Conservation (phyloP, 1,140 invertebrate species). For the Belonocnema kinseyi region DNA sequence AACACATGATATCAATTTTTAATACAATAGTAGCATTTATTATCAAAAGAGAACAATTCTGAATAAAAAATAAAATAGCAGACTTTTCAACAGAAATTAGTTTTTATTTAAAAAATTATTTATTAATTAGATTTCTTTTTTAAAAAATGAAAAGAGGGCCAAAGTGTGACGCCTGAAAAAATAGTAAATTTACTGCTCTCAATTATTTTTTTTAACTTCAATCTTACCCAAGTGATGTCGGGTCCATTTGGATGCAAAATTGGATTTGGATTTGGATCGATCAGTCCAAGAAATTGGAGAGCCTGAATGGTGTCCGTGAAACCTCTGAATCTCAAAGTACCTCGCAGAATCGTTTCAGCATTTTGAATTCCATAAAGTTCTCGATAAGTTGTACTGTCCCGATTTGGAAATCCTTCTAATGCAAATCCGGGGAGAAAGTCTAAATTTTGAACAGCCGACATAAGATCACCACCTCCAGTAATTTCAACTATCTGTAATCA, state of each 20-base stretch:
- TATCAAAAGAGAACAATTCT: no score
- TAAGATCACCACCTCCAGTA: conserved; percentile 89
- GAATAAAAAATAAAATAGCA: no score
- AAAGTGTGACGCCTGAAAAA: no score
- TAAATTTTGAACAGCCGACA: conserved; percentile 86
- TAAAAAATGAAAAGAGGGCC: no score
- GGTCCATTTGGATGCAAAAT: conserved; percentile 95
- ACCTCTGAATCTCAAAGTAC: conserved; percentile 93
- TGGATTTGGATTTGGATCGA: conserved; percentile 91
- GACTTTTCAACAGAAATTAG: no score
- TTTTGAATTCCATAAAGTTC: conserved; percentile 91
- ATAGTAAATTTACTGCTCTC: not conserved
- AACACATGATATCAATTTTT: no score
- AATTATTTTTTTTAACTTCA: conserved; percentile 9
- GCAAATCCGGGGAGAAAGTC: conserved; percentile 98
- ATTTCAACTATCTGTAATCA: conserved; percentile 81
- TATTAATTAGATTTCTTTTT: no score
- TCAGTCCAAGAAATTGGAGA: conserved; percentile 90
- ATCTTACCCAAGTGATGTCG: conserved; percentile 94
- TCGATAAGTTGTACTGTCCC: conserved; percentile 94
- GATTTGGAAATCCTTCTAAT: conserved; percentile 96
- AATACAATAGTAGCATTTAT: no score
- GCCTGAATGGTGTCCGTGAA: conserved; percentile 92
- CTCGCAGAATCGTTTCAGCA: conserved; percentile 91
- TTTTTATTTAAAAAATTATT: no score